Percentiles rank a stretch among this genome's conserved stretches.
These are phyloP conservation scores for Lagria hirta DNA, from an alignment of 2,888 invertebrate genomes.

Conservation along the genomic window DNA sequence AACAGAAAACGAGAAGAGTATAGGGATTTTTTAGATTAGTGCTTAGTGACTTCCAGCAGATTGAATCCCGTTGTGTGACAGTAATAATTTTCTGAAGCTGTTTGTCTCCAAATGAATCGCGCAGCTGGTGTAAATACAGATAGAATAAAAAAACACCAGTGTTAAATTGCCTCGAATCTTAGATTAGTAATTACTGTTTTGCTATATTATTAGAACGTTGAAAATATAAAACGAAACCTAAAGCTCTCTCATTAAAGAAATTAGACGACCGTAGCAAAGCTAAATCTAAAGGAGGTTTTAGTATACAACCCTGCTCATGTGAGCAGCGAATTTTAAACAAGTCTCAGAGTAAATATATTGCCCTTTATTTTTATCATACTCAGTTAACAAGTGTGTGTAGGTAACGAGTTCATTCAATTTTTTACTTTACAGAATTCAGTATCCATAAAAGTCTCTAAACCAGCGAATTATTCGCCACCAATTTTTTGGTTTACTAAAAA, in stretches of 20 bases:
- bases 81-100: constrained; percentile 11
- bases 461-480: no score
- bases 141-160: constrained; percentile 8
- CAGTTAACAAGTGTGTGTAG: constrained; percentile 8
- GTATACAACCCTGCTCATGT: no score
- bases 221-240: no score
- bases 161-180: no score
- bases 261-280: no score
- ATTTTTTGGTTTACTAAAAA: constrained; percentile 12
- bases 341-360: no score
- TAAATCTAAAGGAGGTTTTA: no score
- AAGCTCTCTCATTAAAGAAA: constrained; percentile 7
- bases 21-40: constrained; percentile 16
- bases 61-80: constrained; percentile 10
- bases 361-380: constrained; percentile 17
- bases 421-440: no score
- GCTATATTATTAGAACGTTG: no score
- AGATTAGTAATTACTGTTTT: no score
- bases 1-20: constrained; percentile 12
- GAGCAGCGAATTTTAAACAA: no score
- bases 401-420: neutral
- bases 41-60: constrained; percentile 14
- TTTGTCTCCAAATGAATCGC: constrained; percentile 3
- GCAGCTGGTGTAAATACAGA: constrained; percentile 1
- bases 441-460: no score